Base-by-base conservation (phyloP, 1,140 invertebrate genomes). In the Drosophila lacertosa region DNA sequence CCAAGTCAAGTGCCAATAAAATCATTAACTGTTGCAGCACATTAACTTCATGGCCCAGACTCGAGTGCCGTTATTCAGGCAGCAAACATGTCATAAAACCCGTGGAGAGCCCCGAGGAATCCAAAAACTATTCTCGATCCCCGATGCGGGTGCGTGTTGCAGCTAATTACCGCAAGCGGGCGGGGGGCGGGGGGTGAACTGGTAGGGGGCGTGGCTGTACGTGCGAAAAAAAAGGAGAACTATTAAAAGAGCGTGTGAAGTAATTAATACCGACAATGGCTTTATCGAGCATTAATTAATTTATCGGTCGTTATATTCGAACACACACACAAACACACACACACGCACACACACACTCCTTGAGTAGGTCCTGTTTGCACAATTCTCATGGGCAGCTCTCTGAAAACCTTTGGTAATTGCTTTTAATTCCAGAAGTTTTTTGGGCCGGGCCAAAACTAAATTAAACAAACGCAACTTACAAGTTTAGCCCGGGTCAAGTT, bases 11-110 rank as follows among this genome's bases (percentile, higher is more conserved):
- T 84, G 77, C 60, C 82, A 88, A 81, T 88, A 84, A 88, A 84
- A 81, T 81, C 81, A 84, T 84, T 84, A 84, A 84, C 77, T 86
- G 81, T 81, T 84, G 81, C 77, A 84, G 59, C 82, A 65, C 69
- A 77, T 84, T 86, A 77, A 84, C 81, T 69, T 77, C 50, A 77
- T 76, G 62, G 62, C 62, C 44, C 66, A 69, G 63, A 69, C 81
- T 77, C 57, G n/a, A 45, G 33, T 54, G 45, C 57, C 51, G 58
- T 74, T 74, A 83, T 58, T 58, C 60, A 51, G 53, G 26, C 63
- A 76, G 55, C 62, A 66, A 76, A 67, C 58, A 63, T 80, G 81
- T 45, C 80, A 81, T 84, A 86, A 84, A 86, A 63, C 35, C 20
- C 9, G 2, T n/a, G n/a, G n/a, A n/a, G n/a, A n/a, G n/a, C n/a